phyloP scores from a whole-genome alignment of 2,113 vertebrate genomes.

The Ptyas mucosa region DNA sequence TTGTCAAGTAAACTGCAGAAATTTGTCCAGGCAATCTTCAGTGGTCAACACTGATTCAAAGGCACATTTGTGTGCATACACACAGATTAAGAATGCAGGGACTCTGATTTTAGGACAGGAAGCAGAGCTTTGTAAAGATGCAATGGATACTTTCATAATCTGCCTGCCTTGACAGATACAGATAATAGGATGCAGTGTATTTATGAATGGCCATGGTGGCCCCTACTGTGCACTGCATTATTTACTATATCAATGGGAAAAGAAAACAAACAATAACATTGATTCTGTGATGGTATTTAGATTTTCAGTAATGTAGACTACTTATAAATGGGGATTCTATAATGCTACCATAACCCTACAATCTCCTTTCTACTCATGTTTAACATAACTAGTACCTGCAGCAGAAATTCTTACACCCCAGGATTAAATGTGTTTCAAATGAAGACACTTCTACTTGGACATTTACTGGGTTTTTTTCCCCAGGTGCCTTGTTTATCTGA shows the following conservation, averaged over 20 bases:
- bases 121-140: background rate
- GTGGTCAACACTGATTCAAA: background rate
- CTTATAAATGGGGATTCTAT: background rate
- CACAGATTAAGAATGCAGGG: background rate
- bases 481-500: slow-evolving; percentile 84
- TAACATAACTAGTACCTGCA: background rate
- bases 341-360: background rate
- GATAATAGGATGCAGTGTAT: background rate
- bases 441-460: background rate
- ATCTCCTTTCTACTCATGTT: background rate
- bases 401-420: background rate
- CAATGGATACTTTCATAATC: background rate
- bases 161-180: background rate
- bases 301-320: background rate
- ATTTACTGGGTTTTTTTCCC: accelerated
- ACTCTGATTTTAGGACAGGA: background rate
- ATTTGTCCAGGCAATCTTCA: background rate
- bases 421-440: background rate
- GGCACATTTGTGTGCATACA: background rate
- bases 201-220: background rate
- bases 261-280: background rate
- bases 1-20: background rate
- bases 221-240: background rate
- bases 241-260: background rate
- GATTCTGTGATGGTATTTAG: background rate